Evolutionary conservation across 2,888 invertebrate genomes (phyloP).

Genomic region (Nephrotoma flavescens): DNA sequence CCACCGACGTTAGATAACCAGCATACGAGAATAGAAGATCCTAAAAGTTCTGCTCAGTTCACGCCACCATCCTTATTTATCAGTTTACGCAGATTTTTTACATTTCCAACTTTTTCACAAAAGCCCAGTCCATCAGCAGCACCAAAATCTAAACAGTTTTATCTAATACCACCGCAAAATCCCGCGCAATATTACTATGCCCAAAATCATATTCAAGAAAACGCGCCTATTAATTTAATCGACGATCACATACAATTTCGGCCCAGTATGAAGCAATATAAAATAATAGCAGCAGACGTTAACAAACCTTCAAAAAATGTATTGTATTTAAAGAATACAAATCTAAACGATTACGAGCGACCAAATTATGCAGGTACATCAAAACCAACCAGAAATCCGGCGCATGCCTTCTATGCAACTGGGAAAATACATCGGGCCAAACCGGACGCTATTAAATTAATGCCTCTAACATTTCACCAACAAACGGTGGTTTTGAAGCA

Average conservation of each 20-base stretch:
- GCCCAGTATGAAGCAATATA: not conserved
- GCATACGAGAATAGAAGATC: not conserved
- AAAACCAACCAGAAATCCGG: conserved; percentile 3
- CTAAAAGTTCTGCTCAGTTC: not conserved
- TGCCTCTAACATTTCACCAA: not conserved
- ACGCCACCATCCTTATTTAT: not conserved
- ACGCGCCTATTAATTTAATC: not conserved
- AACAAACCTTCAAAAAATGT: not conserved
- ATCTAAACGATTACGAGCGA: not conserved
- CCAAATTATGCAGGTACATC: not conserved
- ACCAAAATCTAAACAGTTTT: not conserved
- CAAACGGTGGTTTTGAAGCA: not conserved
- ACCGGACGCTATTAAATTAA: conserved; percentile 7
- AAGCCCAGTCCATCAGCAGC: not conserved
- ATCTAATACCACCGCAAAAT: not conserved
- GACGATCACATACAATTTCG: not conserved
- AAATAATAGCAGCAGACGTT: not conserved
- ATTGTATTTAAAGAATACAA: not conserved
- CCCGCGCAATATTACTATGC: not conserved
- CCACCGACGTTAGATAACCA: not conserved
- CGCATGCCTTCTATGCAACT: conserved; percentile 3
- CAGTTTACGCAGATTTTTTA: not conserved
- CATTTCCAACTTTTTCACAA: not conserved
- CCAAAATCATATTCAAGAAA: not conserved
- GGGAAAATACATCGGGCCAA: conserved; percentile 8